Percentiles rank a stretch among this genome's conserved stretches.
Evolutionary conservation across 2,888 invertebrate genomes (phyloP).

Genomic region (Geophilus truncorum): DNA sequence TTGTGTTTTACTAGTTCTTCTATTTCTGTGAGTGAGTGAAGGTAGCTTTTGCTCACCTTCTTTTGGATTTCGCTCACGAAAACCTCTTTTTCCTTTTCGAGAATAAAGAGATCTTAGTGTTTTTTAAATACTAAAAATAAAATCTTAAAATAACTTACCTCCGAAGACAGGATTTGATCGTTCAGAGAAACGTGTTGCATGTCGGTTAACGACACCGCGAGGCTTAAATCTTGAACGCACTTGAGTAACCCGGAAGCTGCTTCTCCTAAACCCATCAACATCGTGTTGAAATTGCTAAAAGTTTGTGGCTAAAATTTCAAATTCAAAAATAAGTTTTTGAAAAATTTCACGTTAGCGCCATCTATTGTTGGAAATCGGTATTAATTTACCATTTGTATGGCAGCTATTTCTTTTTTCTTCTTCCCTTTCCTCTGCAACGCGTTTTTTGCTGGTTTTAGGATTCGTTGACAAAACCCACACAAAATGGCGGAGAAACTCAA

Average conservation of each 20-base stretch:
- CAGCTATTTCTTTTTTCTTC: constrained; percentile 51
- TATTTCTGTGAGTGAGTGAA: constrained; percentile 54
- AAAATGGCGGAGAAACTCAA: constrained; percentile 57
- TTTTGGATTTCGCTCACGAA: not conserved
- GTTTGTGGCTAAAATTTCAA: constrained; percentile 37
- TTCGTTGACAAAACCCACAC: constrained; percentile 50
- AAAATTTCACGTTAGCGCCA: too few species aligned
- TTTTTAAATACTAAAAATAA: not conserved
- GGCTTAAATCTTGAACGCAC: constrained; percentile 35
- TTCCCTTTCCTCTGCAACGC: constrained; percentile 55
- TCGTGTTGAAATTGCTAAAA: constrained; percentile 37
- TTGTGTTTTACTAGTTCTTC: constrained; percentile 56
- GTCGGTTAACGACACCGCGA: constrained; percentile 28
- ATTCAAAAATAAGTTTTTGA: too few species aligned
- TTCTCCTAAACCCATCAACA: constrained; percentile 37
- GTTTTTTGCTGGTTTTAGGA: constrained; percentile 48
- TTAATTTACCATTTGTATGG: constrained; percentile 30
- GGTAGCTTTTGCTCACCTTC: constrained; percentile 52
- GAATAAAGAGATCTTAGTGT: too few species aligned
- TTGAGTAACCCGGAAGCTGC: constrained; percentile 34
- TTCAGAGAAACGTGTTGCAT: constrained; percentile 30
- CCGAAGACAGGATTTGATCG: constrained; percentile 25
- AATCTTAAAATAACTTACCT: constrained; percentile 7
- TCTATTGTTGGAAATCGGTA: constrained; percentile 25
- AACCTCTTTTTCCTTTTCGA: constrained; percentile 2